Base-by-base conservation (phyloP, 2,888 invertebrate genomes). In the Linnaemya vulpina region DNA sequence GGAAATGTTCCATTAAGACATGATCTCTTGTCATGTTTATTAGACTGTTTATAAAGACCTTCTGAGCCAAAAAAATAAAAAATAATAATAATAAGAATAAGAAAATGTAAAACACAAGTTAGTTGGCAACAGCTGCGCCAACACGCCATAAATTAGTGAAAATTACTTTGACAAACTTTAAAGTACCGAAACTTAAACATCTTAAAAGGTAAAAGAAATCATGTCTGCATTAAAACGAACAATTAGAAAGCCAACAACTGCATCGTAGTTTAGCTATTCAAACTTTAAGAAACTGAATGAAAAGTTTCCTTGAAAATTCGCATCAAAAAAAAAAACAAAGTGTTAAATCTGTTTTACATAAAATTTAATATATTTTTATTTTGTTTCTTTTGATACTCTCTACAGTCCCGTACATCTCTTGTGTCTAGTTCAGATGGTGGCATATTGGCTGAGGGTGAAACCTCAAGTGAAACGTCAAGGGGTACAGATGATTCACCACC, bases 381-480 rank as follows among this genome's bases (percentile, higher is more conserved):
- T 46, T 53, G 30, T 5, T 30, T 30, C 30, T n/a, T 76, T 53
- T 71, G 84, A 77, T 88, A 85, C 87, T 89, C 88, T 55, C 89
- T 5, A 30, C 30, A 93, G 92, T 93, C 93, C 88, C 92, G 91
- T 89, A 91, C 91, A 89, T 92, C 93, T 87, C 91, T 92, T 86
- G 91, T 92, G 86, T 92, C 93, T 82, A 92, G 92, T 88, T 94
- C 93, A 83, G 94, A 94, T 89, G 94, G 94, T 88, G 94, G 94
- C 89, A 93, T 93, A 87, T 93, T 94, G 89, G 92, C 92, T 87
- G 93, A 92, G 88, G 92, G 92, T 89, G 94, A 94, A 89, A 94
- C 94, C 11, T 94, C 94, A 87, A 94, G 94, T 38, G 94, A 94
- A 90, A 94, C 94, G 87, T 94, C 94, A 9, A 94, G 94, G 60